Evolutionary conservation across 1,140 invertebrate genomes (phyloP).

Genomic region (Tigriopus japonicus): DNA sequence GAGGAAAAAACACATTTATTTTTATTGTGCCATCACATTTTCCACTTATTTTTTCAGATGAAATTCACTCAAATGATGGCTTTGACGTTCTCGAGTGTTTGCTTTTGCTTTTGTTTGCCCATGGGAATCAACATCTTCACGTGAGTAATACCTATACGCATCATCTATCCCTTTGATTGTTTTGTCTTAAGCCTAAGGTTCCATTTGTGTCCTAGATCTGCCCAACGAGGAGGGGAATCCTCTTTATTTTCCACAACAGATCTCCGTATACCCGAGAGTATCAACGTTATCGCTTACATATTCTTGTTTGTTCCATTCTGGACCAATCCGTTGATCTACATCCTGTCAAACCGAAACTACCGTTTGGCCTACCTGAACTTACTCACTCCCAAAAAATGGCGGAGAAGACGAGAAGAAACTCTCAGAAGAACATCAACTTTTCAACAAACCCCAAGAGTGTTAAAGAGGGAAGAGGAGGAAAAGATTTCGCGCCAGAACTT

Average conservation of each 20-base stretch:
- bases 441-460: too few relatives aligned
- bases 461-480: too few relatives aligned
- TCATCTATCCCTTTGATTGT: neutral
- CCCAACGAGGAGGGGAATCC: too few relatives aligned
- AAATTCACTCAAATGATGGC: neutral
- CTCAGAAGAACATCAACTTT: too few relatives aligned
- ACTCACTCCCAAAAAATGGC: too few relatives aligned
- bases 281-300: too few relatives aligned
- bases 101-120: neutral
- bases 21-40: neutral
- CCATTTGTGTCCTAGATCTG: too few relatives aligned
- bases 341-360: neutral
- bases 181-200: neutral
- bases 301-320: neutral
- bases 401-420: too few relatives aligned
- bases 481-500: too few relatives aligned
- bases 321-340: neutral
- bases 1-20: neutral
- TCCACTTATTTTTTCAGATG: neutral
- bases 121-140: neutral
- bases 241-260: too few relatives aligned
- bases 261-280: too few relatives aligned
- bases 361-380: neutral
- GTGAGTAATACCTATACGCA: neutral
- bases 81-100: neutral